These are phyloP conservation scores for Leptura quadrifasciata DNA, from an alignment of 2,888 invertebrate genomes.

Conservation along the genomic window DNA sequence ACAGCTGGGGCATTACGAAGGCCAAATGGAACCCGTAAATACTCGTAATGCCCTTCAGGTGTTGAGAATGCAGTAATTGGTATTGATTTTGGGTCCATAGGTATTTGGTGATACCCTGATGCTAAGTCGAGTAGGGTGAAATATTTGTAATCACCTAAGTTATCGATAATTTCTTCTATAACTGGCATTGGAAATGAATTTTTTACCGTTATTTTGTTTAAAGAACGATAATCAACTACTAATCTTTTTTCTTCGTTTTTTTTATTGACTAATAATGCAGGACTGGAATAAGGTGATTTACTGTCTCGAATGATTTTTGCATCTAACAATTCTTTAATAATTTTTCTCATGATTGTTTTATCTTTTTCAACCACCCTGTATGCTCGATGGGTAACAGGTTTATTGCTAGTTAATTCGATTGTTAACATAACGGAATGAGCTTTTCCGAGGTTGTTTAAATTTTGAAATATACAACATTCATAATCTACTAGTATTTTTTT, in stretches of 20 bases:
- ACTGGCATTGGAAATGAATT: background rate
- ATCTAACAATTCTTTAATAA: background rate
- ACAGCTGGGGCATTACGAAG: conserved; percentile 4
- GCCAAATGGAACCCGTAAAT: background rate
- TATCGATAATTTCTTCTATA: background rate
- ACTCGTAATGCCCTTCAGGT: background rate
- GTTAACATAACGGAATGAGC: background rate
- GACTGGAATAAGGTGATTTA: background rate
- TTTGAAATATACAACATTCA: background rate
- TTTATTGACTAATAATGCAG: conserved; percentile 11
- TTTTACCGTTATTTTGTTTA: conserved; percentile 2
- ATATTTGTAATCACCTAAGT: background rate
- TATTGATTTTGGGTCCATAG: background rate
- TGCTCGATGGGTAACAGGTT: conserved; percentile 4
- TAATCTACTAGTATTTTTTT: background rate
- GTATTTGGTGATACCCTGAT: background rate
- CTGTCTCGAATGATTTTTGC: background rate
- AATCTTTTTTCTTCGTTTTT: background rate
- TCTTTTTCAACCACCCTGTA: conserved; percentile 6
- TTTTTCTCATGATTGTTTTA: background rate
- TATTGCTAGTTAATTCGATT: background rate
- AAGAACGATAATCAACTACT: background rate
- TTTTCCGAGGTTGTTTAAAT: background rate
- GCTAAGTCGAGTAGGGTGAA: background rate
- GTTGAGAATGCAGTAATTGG: background rate